Evolutionary conservation across 1,140 invertebrate species (phyloP).

Genomic region (Nasonia longicornis): DNA sequence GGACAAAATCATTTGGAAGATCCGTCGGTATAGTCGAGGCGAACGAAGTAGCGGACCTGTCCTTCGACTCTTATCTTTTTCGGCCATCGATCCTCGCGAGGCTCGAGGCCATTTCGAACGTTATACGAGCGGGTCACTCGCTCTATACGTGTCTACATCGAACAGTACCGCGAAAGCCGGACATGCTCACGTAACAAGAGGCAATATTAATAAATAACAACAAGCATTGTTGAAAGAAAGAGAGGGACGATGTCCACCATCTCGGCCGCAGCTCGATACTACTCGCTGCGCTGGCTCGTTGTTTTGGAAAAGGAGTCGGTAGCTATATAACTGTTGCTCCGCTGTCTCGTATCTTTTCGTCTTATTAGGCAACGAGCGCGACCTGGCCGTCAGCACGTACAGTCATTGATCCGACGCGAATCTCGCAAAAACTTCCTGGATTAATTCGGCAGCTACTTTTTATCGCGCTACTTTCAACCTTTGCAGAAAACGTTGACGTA

Average conservation of each 20-base stretch:
- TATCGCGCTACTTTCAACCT: too few species aligned
- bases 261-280: background rate
- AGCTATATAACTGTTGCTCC: background rate
- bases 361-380: slow-evolving; percentile 19
- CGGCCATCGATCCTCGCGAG: slow-evolving; percentile 47
- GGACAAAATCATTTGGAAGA: slow-evolving; percentile 43
- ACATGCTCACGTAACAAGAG: slow-evolving; percentile 35
- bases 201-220: slow-evolving; percentile 48
- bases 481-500: too few species aligned
- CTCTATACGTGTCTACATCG: slow-evolving; percentile 11
- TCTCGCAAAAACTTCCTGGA: too few species aligned
- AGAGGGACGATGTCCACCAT: background rate
- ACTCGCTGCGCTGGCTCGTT: background rate
- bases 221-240: slow-evolving; percentile 7
- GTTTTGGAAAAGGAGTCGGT: background rate
- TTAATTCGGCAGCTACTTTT: too few species aligned
- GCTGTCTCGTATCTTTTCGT: background rate
- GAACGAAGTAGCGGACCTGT: slow-evolving; percentile 8
- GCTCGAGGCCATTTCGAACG: slow-evolving; percentile 44
- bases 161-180: background rate
- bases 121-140: slow-evolving; percentile 23
- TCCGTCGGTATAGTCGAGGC: slow-evolving; percentile 21
- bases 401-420: too few species aligned
- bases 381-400: too few species aligned
- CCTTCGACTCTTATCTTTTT: slow-evolving; percentile 48